phyloP scores from a whole-genome alignment of 92 coral and sea anemone genomes.

The Zoanthus solanderi region DNA sequence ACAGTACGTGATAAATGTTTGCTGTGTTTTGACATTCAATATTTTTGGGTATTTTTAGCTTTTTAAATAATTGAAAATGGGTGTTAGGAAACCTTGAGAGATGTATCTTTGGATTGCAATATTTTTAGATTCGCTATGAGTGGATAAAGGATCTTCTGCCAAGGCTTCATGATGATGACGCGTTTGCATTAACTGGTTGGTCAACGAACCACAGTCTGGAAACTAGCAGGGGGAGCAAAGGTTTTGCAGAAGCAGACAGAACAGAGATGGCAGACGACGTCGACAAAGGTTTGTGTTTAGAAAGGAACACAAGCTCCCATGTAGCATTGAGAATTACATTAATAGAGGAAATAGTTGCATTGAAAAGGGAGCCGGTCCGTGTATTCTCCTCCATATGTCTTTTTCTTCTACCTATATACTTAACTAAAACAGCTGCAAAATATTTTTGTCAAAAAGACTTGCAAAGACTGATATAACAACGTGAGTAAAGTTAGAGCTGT shows the following conservation, averaged over 20 bases:
- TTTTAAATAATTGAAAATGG: neutral
- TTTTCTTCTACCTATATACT: no score
- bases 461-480: no score
- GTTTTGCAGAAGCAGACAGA: neutral
- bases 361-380: no score
- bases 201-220: conserved; percentile 45
- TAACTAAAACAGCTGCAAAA: no score
- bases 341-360: neutral
- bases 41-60: no score
- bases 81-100: neutral
- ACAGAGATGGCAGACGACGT: conserved; percentile 9
- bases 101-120: neutral
- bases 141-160: conserved; percentile 90
- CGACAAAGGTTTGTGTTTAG: neutral
- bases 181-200: conserved; percentile 77
- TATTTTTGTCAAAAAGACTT: no score
- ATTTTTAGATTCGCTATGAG: conserved; percentile 79
- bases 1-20: no score
- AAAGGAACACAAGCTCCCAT: neutral
- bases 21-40: no score
- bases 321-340: no score
- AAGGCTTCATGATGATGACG: conserved; percentile 85
- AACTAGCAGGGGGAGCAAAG: neutral
- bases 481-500: no score
- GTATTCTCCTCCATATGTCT: no score